A percentile compares a stretch with the other conserved stretches of the same genome.
Evolutionary conservation across 2,888 invertebrate genomes (phyloP).

Genomic region (Diaprepes abbreviatus): DNA sequence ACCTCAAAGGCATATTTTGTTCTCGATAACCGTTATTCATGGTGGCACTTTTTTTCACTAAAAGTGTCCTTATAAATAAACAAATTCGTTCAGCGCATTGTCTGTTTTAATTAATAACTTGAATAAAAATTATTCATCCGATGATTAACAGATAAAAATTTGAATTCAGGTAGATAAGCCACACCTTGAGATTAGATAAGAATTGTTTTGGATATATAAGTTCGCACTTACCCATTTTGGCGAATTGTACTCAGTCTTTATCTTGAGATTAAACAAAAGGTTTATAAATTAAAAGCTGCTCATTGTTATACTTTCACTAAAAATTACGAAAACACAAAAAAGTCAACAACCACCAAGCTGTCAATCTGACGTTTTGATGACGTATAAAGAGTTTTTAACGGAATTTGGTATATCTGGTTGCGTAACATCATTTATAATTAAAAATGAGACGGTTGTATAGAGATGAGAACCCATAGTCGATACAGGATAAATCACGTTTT

Average conservation of each 20-base stretch:
- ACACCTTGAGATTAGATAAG: constrained; percentile 56
- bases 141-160: constrained; percentile 24
- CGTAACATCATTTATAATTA: too few relatives aligned
- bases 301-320: constrained; percentile 35
- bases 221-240: constrained; percentile 49
- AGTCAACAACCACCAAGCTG: constrained; percentile 22
- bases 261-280: constrained; percentile 22
- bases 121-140: constrained; percentile 30
- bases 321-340: constrained; percentile 31
- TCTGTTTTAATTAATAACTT: constrained; percentile 19
- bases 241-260: constrained; percentile 44
- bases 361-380: constrained; percentile 4
- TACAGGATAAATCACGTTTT: too few relatives aligned
- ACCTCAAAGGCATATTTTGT: constrained; percentile 40
- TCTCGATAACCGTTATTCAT: constrained; percentile 25
- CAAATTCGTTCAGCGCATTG: constrained; percentile 2
- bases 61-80: constrained; percentile 1
- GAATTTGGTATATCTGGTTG: neutral
- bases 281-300: constrained; percentile 31
- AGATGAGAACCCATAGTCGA: too few relatives aligned
- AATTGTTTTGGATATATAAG: constrained; percentile 22
- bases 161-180: constrained; percentile 47
- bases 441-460: too few relatives aligned
- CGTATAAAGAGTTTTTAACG: neutral
- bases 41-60: constrained; percentile 12